These are phyloP conservation scores for Nomada ferruginata DNA, from an alignment of 2,888 invertebrate genomes.

Conservation along the genomic window DNA sequence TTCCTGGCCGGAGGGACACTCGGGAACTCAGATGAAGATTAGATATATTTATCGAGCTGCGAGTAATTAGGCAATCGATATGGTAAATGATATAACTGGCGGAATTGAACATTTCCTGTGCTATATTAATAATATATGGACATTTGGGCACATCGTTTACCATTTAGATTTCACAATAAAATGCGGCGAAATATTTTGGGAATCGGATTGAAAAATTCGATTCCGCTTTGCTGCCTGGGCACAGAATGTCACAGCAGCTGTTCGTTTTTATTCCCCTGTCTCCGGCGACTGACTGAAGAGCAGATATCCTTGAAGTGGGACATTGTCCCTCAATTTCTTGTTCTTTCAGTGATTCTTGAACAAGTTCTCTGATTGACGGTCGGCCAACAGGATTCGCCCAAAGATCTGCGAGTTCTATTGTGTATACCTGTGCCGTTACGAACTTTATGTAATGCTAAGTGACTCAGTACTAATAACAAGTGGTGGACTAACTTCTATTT, in stretches of 20 bases:
- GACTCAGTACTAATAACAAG: not conserved
- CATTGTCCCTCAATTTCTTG: conserved; percentile 77
- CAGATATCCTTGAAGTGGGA: conserved; percentile 81
- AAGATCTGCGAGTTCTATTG: conserved; percentile 11
- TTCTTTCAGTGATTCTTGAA: conserved; percentile 43
- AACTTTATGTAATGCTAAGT: not conserved
- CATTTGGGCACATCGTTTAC: too few relatives aligned
- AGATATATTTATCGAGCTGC: too few relatives aligned
- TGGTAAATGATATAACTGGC: too few relatives aligned
- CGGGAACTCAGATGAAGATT: too few relatives aligned
- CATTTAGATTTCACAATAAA: not conserved
- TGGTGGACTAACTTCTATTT: not conserved
- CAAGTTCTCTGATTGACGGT: conserved; percentile 60
- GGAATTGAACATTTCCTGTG: too few relatives aligned
- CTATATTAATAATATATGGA: too few relatives aligned
- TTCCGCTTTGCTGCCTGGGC: not conserved
- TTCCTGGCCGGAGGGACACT: too few relatives aligned
- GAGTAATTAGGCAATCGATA: too few relatives aligned
- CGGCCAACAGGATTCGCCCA: conserved; percentile 38
- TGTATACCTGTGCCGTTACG: not conserved
- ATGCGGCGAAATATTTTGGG: too few relatives aligned
- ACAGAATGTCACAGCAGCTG: conserved; percentile 5
- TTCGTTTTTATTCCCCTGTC: conserved; percentile 27
- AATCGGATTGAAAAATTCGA: not conserved
- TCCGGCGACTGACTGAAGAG: conserved; percentile 50